These are phyloP conservation scores for Melitaea athalia DNA, from an alignment of 2,888 invertebrate species.

Conservation along the genomic window DNA sequence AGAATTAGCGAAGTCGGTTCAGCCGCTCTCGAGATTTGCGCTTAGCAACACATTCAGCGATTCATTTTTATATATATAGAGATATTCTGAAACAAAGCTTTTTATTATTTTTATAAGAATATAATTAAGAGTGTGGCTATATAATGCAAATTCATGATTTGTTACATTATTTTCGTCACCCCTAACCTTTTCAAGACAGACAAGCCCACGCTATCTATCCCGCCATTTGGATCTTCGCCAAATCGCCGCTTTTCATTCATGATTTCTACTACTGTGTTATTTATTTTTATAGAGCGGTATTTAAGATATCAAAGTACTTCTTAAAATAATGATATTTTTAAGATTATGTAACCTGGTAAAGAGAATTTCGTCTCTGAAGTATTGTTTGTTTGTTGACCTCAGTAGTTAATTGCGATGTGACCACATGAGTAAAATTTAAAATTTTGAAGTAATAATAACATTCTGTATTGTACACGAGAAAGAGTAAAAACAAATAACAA, in stretches of 20 bases:
- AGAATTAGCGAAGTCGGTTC: no score
- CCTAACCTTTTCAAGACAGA: slow-evolving; percentile 64
- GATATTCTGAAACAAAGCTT: no score
- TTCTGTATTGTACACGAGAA: no score
- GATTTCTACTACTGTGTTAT: slow-evolving; percentile 42
- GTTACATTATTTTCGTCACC: slow-evolving; percentile 66
- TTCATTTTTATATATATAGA: no score
- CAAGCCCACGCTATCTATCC: slow-evolving; percentile 51
- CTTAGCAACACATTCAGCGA: no score
- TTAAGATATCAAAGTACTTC: slow-evolving; percentile 20
- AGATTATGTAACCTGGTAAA: not conserved
- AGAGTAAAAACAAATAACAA: no score
- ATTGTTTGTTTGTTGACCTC: not conserved
- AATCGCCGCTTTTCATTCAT: slow-evolving; percentile 53
- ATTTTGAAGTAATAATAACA: no score
- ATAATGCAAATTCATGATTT: slow-evolving; percentile 51
- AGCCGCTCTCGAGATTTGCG: no score
- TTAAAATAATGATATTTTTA: slow-evolving; percentile 8
- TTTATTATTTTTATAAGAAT: no score
- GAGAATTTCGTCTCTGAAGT: not conserved
- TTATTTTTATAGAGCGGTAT: slow-evolving; percentile 38
- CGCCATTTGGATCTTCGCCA: slow-evolving; percentile 62
- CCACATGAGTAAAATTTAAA: no score
- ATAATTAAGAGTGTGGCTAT: not conserved
- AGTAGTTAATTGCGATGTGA: no score